Evolutionary conservation across 2,888 invertebrate genomes (phyloP).

Genomic region (Drosophila falleni): DNA sequence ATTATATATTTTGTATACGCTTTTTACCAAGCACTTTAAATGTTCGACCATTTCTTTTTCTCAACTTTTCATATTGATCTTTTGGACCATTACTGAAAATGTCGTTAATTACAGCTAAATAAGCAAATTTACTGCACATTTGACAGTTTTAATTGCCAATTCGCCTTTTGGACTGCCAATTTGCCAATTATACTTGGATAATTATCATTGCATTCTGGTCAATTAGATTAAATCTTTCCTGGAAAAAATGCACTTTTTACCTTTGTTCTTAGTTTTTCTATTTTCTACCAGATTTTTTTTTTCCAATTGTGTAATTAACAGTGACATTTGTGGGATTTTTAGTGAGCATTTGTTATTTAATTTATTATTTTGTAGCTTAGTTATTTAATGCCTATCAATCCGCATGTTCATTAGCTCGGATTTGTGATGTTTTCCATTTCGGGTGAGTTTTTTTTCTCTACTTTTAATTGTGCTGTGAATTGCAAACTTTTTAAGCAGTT

Average conservation of each 20-base stretch:
- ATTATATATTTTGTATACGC: too few relatives aligned
- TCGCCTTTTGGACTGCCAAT: conserved; percentile 6
- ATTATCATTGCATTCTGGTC: conserved; percentile 3
- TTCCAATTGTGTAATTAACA: neutral
- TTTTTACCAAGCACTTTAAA: too few relatives aligned
- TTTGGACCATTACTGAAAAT: neutral
- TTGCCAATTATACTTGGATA: conserved; percentile 1
- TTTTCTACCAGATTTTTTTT: neutral
- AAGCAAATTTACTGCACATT: neutral
- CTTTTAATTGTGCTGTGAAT: conserved; percentile 5
- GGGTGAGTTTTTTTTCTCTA: neutral
- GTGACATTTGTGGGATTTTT: conserved; percentile 1
- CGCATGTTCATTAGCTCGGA: conserved; percentile 1
- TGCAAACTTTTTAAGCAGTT: conserved; percentile 18
- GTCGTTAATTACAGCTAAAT: conserved; percentile 4
- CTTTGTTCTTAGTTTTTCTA: neutral
- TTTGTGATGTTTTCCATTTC: neutral
- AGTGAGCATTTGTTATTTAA: neutral
- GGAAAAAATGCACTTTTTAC: neutral
- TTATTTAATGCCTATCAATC: neutral
- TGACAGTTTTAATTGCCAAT: conserved; percentile 10
- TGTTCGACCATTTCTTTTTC: too few relatives aligned
- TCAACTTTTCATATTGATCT: neutral
- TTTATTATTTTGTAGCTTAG: neutral
- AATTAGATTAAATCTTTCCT: conserved; percentile 7